Conservation (phyloP, 1,140 invertebrate species). For the Halyomorpha halys region DNA sequence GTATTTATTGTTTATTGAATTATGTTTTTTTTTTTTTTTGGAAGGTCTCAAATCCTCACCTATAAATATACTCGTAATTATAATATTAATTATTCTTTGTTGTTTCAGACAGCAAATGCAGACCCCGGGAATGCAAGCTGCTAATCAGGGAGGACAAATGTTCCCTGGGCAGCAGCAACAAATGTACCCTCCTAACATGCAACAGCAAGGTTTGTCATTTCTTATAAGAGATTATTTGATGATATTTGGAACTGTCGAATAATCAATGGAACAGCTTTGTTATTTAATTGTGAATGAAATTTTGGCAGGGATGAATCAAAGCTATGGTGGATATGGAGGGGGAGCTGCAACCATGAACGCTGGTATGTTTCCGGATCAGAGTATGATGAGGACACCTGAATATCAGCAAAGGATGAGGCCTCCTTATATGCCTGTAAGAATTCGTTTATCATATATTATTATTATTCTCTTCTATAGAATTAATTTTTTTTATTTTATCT, state of each 20-base stretch:
- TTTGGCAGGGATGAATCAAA: slow-evolving; percentile 41
- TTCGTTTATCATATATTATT: background rate
- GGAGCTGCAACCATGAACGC: slow-evolving; percentile 28
- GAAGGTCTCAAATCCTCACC: no score
- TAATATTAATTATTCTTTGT: no score
- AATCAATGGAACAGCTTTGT: no score
- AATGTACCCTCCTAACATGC: slow-evolving; percentile 33
- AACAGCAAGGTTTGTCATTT: slow-evolving; percentile 42
- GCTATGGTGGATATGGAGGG: slow-evolving; percentile 46
- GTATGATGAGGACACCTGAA: slow-evolving; percentile 39
- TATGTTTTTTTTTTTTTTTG: no score
- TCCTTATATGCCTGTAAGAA: slow-evolving; percentile 41
- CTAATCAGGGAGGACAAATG: slow-evolving; percentile 33
- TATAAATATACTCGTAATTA: no score
- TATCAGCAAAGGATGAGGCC: slow-evolving; percentile 43
- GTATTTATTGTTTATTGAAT: background rate
- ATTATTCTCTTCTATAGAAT: no score
- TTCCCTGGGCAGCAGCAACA: slow-evolving; percentile 34
- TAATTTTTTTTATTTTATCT: background rate
- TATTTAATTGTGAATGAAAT: no score
- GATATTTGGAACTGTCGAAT: no score
- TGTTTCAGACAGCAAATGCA: slow-evolving; percentile 40
- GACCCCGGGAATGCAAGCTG: slow-evolving; percentile 27
- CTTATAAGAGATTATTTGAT: background rate
- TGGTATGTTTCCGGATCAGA: slow-evolving; percentile 44